phyloP scores from a whole-genome alignment of 1,140 invertebrate species.

The Helicoverpa armigera region DNA sequence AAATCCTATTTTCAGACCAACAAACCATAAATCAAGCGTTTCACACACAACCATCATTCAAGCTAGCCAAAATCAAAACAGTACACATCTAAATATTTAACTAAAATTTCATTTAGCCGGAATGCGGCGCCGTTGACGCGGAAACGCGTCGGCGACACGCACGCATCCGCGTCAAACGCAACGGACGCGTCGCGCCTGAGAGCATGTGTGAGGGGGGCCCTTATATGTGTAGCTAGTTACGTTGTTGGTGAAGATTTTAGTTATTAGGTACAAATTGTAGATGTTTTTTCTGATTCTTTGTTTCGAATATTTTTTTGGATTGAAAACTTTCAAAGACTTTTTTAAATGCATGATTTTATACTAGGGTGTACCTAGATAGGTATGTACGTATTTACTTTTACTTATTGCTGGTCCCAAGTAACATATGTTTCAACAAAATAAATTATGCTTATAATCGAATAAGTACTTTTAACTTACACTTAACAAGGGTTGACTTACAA shows the following conservation, averaged over 20 bases:
- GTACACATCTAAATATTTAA: conserved; percentile 40
- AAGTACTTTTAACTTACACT: too few relatives aligned
- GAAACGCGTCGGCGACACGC: conserved; percentile 34
- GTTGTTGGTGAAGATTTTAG: neutral
- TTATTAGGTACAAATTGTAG: neutral
- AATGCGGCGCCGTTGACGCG: conserved; percentile 40
- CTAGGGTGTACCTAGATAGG: too few relatives aligned
- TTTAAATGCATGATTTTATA: too few relatives aligned
- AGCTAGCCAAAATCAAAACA: conserved; percentile 38
- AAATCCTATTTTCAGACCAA: neutral
- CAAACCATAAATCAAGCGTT: conserved; percentile 9
- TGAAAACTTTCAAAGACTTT: too few relatives aligned
- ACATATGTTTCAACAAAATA: too few relatives aligned
- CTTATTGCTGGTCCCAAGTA: too few relatives aligned
- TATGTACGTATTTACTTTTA: too few relatives aligned
- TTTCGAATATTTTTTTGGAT: neutral
- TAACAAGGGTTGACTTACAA: too few relatives aligned
- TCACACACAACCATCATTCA: conserved; percentile 1
- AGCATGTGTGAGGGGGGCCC: conserved; percentile 22
- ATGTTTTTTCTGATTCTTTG: neutral
- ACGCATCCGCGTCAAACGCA: conserved; percentile 44
- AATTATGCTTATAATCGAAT: too few relatives aligned
- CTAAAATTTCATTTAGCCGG: conserved; percentile 40
- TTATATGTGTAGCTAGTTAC: conserved; percentile 9
- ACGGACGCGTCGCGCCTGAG: neutral